Conservation (phyloP, 2,113 vertebrate species). For the Petrocephalus microphthalmus region DNA sequence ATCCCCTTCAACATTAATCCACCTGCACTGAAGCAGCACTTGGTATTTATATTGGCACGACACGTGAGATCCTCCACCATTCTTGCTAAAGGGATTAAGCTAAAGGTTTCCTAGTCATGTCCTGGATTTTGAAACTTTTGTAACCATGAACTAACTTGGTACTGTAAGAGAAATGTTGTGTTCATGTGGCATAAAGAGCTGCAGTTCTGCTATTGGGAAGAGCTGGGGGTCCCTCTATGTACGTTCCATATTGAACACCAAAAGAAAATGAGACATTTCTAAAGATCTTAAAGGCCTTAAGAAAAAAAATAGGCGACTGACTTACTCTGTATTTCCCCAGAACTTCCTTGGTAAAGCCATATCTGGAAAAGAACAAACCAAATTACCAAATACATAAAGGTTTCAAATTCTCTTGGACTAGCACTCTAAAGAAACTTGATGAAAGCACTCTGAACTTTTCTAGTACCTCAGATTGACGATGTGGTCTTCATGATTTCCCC, state of each 20-base stretch:
- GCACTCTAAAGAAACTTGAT: background rate
- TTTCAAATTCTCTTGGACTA: background rate
- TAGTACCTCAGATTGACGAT: constrained; percentile 81
- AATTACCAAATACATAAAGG: background rate
- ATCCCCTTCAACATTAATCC: background rate
- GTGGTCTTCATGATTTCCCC: constrained; percentile 88
- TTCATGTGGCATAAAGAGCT: background rate
- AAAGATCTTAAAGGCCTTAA: background rate
- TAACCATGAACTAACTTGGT: background rate
- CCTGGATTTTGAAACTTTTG: background rate
- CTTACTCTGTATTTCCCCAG: constrained; percentile 84
- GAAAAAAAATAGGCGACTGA: background rate
- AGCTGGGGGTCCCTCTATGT: background rate
- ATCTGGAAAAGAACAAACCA: constrained; percentile 58
- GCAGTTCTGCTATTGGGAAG: background rate
- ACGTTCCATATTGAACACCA: background rate
- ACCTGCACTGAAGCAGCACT: background rate
- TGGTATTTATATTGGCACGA: background rate
- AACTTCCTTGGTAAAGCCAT: constrained; percentile 91
- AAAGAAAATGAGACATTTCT: background rate
- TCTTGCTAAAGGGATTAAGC: background rate
- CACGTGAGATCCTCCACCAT: background rate
- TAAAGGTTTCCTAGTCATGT: background rate
- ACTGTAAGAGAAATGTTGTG: background rate
- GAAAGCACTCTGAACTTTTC: background rate